A percentile compares a stretch with the other conserved stretches of the same genome.
Conservation (phyloP, 1,140 invertebrate species). For the Diachasma alloeum region DNA sequence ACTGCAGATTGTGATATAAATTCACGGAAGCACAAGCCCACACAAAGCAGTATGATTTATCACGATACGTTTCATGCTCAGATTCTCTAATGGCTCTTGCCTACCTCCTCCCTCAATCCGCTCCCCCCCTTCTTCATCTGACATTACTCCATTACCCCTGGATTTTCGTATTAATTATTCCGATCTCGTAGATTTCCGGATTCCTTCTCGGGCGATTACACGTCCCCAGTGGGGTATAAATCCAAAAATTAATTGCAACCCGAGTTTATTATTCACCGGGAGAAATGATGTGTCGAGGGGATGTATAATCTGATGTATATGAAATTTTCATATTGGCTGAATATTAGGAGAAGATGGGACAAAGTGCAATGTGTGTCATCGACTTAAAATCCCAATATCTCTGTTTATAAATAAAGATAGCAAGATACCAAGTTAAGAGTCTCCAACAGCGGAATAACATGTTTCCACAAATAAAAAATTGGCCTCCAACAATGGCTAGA, state of each 20-base stretch:
- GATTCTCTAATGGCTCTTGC: constrained; percentile 16
- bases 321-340: no score
- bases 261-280: not conserved
- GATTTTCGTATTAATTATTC: constrained; percentile 13
- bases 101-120: not conserved
- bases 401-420: no score
- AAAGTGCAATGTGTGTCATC: no score
- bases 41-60: constrained; percentile 22
- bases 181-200: not conserved
- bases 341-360: no score
- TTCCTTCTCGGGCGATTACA: not conserved
- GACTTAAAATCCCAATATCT: no score
- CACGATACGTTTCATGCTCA: constrained; percentile 21
- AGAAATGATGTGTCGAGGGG: no score
- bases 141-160: not conserved
- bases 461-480: no score
- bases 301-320: not conserved
- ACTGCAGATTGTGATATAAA: constrained; percentile 7
- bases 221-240: not conserved
- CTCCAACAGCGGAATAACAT: no score
- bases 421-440: no score
- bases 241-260: not conserved
- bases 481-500: no score
- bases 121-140: not conserved
- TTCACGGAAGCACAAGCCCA: not conserved